Conservation (phyloP, 2,888 invertebrate genomes). For the Gortyna flavago region DNA sequence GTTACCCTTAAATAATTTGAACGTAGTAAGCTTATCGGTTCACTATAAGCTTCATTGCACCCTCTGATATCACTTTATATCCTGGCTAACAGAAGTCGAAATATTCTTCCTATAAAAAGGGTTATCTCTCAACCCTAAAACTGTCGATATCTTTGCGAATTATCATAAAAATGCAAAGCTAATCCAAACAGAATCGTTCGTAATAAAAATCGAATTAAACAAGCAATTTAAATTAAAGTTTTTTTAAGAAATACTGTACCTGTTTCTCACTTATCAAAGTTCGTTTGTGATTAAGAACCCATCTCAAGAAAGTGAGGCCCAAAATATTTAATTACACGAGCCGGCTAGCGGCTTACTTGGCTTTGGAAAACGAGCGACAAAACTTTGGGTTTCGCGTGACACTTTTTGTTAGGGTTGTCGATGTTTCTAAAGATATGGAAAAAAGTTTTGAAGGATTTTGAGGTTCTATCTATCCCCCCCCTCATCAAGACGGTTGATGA, state of each 20-base stretch:
- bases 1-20: not conserved
- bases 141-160: conserved; percentile 42
- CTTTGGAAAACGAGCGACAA: conserved; percentile 66
- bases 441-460: not conserved
- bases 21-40: not conserved
- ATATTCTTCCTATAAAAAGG: not conserved
- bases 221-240: conserved; percentile 59
- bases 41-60: not conserved
- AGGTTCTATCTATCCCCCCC: no score
- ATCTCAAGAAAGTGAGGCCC: conserved; percentile 58
- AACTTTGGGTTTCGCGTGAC: conserved; percentile 71
- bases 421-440: not conserved
- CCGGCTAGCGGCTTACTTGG: conserved; percentile 53
- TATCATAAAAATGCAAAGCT: conserved; percentile 43
- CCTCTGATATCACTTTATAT: not conserved
- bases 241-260: conserved; percentile 41
- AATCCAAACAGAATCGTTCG: conserved; percentile 50
- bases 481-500: no score
- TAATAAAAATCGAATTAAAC: conserved; percentile 61
- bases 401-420: conserved; percentile 58
- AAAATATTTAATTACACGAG: conserved; percentile 68
- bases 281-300: conserved; percentile 64
- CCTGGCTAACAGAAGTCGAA: not conserved
- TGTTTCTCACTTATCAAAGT: conserved; percentile 60
- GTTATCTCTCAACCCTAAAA: conserved; percentile 14